Conservation (phyloP, 2,113 vertebrate genomes). For the Scartelaos histophorus region DNA sequence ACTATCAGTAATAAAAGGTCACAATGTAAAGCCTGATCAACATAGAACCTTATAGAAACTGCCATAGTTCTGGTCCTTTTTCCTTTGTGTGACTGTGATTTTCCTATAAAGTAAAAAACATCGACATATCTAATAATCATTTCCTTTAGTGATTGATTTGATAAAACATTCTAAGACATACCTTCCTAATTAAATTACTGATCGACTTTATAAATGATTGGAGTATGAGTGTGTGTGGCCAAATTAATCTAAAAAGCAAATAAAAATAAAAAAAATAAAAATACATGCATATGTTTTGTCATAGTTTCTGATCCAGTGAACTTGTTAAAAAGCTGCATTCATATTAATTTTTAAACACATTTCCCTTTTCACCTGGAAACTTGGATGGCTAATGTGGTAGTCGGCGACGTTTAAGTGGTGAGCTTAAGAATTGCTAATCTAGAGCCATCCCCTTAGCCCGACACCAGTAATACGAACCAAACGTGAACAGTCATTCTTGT, state of each 20-base stretch:
- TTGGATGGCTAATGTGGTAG: background rate
- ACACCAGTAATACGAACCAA: slow-evolving; percentile 8
- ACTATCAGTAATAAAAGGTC: background rate
- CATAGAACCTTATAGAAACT: background rate
- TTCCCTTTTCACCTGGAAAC: slow-evolving; percentile 18
- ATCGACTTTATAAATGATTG: background rate
- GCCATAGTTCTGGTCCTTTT: background rate
- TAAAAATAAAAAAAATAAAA: background rate
- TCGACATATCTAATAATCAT: background rate
- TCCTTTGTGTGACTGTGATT: background rate
- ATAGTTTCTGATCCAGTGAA: background rate
- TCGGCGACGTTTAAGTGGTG: slow-evolving; percentile 34
- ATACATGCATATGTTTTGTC: background rate
- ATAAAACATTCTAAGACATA: background rate
- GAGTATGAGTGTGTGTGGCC: background rate
- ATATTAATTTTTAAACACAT: background rate
- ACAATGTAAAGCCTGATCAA: background rate
- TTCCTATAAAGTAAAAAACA: background rate
- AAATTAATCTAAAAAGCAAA: background rate
- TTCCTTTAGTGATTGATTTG: background rate
- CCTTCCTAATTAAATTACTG: background rate
- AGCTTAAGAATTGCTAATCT: slow-evolving; percentile 25
- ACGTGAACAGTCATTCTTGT: background rate
- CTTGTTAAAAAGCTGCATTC: background rate
- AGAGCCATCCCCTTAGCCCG: slow-evolving; percentile 27